Conservation (phyloP, 2,888 invertebrate species). For the Xestoiulus laeticollis region DNA sequence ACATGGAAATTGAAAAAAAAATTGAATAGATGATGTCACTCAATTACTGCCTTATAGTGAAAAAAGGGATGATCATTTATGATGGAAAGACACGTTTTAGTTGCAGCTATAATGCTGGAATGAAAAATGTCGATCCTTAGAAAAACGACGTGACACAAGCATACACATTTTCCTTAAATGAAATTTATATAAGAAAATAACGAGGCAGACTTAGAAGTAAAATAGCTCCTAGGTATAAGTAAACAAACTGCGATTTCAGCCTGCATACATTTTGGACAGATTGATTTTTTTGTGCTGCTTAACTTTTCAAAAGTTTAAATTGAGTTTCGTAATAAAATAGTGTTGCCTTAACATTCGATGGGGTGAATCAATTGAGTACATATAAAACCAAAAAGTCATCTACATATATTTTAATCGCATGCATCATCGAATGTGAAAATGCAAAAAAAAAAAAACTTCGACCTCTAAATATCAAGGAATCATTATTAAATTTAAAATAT, state of each 20-base stretch:
- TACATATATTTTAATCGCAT: neutral
- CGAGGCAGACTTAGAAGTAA: neutral
- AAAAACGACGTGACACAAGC: neutral
- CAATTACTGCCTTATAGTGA: too few relatives aligned
- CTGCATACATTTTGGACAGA: neutral
- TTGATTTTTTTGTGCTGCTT: neutral
- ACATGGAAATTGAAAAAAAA: slow-evolving; percentile 28
- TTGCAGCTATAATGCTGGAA: neutral
- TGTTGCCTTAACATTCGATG: neutral
- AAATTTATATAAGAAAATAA: slow-evolving; percentile 1
- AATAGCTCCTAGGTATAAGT: neutral
- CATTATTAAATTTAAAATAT: neutral
- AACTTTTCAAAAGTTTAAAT: slow-evolving; percentile 4
- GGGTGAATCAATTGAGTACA: neutral
- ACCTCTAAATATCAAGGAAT: neutral
- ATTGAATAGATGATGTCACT: too few relatives aligned
- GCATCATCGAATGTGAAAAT: neutral
- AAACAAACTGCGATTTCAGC: neutral
- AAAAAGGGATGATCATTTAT: neutral
- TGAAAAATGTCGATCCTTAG: neutral
- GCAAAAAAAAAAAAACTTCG: neutral
- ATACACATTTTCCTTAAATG: neutral
- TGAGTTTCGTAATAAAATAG: neutral
- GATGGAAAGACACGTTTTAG: neutral
- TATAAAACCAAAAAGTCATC: neutral